phyloP scores from a whole-genome alignment of 2,113 vertebrate genomes.

The Grallaria varia region DNA sequence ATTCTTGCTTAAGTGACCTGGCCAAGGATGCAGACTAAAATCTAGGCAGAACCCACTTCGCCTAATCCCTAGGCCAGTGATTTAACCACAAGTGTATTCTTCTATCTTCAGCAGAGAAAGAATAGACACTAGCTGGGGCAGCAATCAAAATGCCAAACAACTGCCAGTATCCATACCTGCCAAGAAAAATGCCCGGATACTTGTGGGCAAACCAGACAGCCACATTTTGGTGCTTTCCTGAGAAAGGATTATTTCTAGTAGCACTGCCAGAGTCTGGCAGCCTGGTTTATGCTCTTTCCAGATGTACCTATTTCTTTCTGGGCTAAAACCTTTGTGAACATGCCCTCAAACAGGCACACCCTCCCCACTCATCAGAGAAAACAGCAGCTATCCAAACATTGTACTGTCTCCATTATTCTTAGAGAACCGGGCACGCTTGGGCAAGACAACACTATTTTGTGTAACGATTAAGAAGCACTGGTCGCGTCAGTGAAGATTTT shows the following conservation, averaged over 20 bases:
- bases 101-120: conserved; percentile 27
- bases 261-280: conserved; percentile 35
- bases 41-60: conserved; percentile 17
- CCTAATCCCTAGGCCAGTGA: conserved; percentile 31
- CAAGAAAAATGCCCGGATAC: conserved; percentile 44
- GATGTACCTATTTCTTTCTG: conserved; percentile 43
- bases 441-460: not conserved
- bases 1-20: conserved; percentile 42
- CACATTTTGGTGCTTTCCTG: conserved; percentile 27
- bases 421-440: not conserved
- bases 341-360: conserved; percentile 7
- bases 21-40: conserved; percentile 50
- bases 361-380: not conserved
- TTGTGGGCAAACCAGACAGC: conserved; percentile 51
- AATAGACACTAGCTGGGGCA: conserved; percentile 28
- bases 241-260: conserved; percentile 32
- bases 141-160: conserved; percentile 10
- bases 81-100: conserved; percentile 55
- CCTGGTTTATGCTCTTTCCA: conserved; percentile 46
- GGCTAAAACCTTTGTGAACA: conserved; percentile 10
- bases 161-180: not conserved
- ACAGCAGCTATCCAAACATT: conserved; percentile 13
- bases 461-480: conserved; percentile 3
- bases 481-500: not conserved
- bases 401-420: conserved; percentile 38